phyloP scores from a whole-genome alignment of 2,113 vertebrate genomes.

The Psammodynastes pulverulentus region DNA sequence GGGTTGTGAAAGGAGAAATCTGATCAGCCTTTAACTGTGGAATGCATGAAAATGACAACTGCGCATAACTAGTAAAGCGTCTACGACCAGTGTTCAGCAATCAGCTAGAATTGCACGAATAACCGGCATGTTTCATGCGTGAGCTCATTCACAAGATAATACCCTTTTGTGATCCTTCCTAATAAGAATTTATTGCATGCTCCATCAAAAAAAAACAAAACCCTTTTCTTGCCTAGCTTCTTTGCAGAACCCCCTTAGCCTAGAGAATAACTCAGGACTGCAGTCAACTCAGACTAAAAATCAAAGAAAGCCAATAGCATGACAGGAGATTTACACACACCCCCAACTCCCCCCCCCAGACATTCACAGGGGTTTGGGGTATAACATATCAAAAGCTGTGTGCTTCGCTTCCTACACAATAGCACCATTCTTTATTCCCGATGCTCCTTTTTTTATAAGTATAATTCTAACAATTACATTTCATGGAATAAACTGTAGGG shows the following conservation, averaged over 20 bases:
- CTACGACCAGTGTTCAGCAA: constrained; percentile 63
- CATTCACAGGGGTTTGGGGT: neutral
- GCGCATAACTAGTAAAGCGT: constrained; percentile 66
- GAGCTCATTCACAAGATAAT: constrained; percentile 63
- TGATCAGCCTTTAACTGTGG: constrained; percentile 61
- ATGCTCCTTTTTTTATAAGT: neutral
- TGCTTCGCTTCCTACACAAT: neutral
- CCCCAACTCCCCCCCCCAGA: neutral
- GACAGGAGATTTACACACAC: neutral
- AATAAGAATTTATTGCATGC: constrained; percentile 29
- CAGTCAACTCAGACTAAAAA: neutral
- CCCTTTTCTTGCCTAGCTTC: neutral
- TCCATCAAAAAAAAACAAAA: neutral
- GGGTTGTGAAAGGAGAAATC: constrained; percentile 57
- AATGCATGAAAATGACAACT: constrained; percentile 75
- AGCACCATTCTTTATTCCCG: neutral
- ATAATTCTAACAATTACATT: neutral
- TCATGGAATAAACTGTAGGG: neutral
- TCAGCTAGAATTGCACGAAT: constrained; percentile 68
- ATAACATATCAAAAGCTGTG: neutral
- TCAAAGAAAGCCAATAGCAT: fast-evolving
- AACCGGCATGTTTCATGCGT: constrained; percentile 53
- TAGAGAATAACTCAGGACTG: fast-evolving
- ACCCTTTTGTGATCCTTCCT: constrained; percentile 50
- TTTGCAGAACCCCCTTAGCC: constrained; percentile 22